Evolutionary conservation across 2,888 invertebrate species (phyloP).

Genomic region (Cryptophagus acutangulus): DNA sequence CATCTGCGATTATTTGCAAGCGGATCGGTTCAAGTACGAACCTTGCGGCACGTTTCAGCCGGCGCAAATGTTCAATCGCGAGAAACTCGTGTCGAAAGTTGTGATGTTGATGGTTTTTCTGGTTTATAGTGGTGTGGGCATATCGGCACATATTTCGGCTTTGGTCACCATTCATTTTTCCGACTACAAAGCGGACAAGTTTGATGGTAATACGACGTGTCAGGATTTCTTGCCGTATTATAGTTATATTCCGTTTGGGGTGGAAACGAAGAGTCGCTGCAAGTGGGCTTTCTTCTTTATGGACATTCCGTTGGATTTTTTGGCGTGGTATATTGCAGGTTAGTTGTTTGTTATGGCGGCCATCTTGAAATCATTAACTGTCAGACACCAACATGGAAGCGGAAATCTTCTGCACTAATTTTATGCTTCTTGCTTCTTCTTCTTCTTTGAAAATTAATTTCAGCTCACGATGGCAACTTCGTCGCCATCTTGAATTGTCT

Average conservation of each 20-base stretch:
- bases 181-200: conserved; percentile 14
- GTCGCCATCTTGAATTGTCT: conserved; percentile 27
- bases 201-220: conserved; percentile 24
- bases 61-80: conserved; percentile 10
- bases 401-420: not conserved
- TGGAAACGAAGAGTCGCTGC: conserved; percentile 19
- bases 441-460: conserved; percentile 2
- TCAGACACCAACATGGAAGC: no score
- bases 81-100: conserved; percentile 14
- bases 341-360: no score
- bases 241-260: conserved; percentile 25
- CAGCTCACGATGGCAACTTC: conserved; percentile 29
- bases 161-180: conserved; percentile 15
- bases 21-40: conserved; percentile 16
- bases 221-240: conserved; percentile 24
- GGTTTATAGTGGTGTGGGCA: conserved; percentile 25
- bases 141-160: conserved; percentile 27
- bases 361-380: no score
- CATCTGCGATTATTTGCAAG: conserved; percentile 15
- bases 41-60: conserved; percentile 12
- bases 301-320: conserved; percentile 24
- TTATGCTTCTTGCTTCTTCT: not conserved
- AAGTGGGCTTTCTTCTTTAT: conserved; percentile 23
- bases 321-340: conserved; percentile 28
- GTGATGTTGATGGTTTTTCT: conserved; percentile 15